phyloP scores from a whole-genome alignment of 2,113 vertebrate genomes.

The Colius striatus region DNA sequence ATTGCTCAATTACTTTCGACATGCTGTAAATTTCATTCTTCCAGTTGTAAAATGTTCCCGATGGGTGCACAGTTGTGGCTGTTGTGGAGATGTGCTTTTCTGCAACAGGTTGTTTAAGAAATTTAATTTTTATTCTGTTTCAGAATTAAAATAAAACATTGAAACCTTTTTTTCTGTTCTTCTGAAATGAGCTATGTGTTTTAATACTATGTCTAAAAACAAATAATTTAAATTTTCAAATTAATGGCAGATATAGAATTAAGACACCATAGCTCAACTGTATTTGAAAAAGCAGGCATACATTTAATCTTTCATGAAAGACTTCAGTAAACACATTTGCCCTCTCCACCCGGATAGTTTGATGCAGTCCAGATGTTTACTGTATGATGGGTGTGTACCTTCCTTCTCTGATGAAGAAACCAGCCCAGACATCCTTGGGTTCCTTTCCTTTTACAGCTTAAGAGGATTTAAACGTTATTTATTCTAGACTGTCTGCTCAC shows the following conservation, averaged over 20 bases:
- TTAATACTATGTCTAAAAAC: background rate
- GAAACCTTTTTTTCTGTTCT: background rate
- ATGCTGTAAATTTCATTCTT: background rate
- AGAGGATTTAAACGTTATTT: conserved; percentile 36
- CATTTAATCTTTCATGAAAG: conserved; percentile 22
- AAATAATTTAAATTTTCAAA: background rate
- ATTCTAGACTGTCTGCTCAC: background rate
- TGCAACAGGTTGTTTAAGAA: background rate
- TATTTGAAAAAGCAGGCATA: conserved; percentile 8
- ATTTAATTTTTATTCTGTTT: background rate
- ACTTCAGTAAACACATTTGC: background rate
- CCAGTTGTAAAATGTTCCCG: background rate
- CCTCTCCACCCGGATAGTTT: conserved; percentile 1
- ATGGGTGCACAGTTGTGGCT: background rate
- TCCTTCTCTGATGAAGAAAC: background rate
- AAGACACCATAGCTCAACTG: background rate
- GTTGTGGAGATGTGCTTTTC: background rate
- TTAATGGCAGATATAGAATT: background rate
- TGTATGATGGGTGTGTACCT: conserved; percentile 25
- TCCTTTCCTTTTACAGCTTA: background rate
- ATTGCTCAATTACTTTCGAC: background rate
- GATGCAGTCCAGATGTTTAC: conserved; percentile 61
- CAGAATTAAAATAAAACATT: background rate
- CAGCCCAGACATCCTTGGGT: conserved; percentile 25
- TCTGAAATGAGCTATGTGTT: background rate